Evolutionary conservation across 2,888 invertebrate genomes (phyloP), one percentile per base, ranked within the genome.

Genomic region (Acrobasis suavella): DNA sequence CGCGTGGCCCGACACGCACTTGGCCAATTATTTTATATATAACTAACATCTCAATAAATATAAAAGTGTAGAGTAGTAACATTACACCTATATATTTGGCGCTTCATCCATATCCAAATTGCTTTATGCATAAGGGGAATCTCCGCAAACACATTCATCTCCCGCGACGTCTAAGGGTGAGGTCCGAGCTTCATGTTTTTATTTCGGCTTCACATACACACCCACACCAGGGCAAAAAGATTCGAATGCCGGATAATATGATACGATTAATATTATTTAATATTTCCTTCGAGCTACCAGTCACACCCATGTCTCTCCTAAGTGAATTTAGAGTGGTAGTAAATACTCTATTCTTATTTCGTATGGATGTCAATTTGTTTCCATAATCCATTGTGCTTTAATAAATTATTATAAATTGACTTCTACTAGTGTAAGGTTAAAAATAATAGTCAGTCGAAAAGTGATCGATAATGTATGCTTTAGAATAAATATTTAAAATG

Each of bases 41-140:
- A 22, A 22, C 22, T 22, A 2, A 22, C 22, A 22, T 3, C 22
- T 22, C 3, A 22, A 22, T 22, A 22, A 22, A 22, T 22, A 22
- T 22, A 22, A 22, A 22, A 22, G 22, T 22, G 22, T 22, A 22
- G 2, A 1, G 22, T 22, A 22, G 22, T 22, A 22, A 22, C 22
- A 22, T 3, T 22, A 22, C 3, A 2, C 22, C 3, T 22, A 22
- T 22, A 22, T 22, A 22, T 22, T 22, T 22, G 17, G 22, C 51
- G 17, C 32, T 52, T 22, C 51, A 32, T 52, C 12, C 32, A 52
- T 52, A 52, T 52, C 22, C 52, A 52, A 46, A 52, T 51, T 16
- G 22, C 50, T 51, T 51, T 51, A 46, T n/a, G 46, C 46, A n/a
- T 46, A 46, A 46, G 46, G 46, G 46, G 46, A 46, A 46, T 46